Evolutionary conservation across 2,888 invertebrate genomes (phyloP), one percentile per base, ranked within the genome.

Genomic region (Nemotelus nigrinus): DNA sequence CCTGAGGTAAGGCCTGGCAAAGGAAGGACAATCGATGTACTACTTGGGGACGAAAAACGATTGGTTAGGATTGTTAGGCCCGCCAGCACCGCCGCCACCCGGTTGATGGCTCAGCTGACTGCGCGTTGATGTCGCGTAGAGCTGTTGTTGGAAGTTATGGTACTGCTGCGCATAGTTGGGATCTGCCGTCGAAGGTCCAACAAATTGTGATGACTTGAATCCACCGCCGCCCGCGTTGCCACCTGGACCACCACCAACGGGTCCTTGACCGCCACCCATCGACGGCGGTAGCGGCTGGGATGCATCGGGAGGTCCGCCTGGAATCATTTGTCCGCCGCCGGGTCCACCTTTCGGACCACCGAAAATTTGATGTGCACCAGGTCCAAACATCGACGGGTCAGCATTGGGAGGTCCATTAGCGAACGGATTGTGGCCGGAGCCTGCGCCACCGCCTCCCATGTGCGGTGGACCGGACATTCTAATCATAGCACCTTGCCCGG

Each of bases 141-240:
- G 88, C 87, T 96, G 96, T 87, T 97, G 97, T 86, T 97, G 97
- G 89, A 97, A 97, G 88, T 96, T 95, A 88, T 96, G 96, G 89
- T 94, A 97, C 90, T 96, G 96, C 87, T 96, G 96, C 84, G 96
- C 96, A 89, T 97, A 97, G 86, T 95, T 95, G 10, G 96, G 94
- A 88, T 97, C 96, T 67, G 93, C 93, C 78, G 96, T 94, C 47
- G 93, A 93, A 6, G 95, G 95, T 47, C 94, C 94, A 78, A 94
- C 93, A 85, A 95, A 96, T 82, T 94, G 94, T 3, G 92, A 90
- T 60, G 89, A 88, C 71, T 80, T 94, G 88, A 93, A 94, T 80
- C 90, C 91, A 63, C 89, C 88, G 25, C 44, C 44, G 5, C 45
- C 45, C 10, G 25, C 53, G n/a, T n/a, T 7, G 3, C 50, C 44